Conservation (phyloP, 1,140 invertebrate species). For the Hylyphantes graminicola region DNA sequence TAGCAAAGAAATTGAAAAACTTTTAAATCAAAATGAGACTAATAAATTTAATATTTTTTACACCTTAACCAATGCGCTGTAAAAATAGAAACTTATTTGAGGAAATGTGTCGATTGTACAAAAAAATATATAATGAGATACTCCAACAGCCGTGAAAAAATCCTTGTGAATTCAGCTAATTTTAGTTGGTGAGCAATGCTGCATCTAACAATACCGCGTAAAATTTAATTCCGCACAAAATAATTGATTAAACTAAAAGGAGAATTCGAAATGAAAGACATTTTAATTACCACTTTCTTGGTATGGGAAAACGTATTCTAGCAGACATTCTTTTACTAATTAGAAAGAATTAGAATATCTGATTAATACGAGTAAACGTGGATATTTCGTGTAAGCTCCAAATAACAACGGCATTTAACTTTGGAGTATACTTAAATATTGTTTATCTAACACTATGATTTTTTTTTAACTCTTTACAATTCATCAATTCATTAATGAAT, state of each 20-base stretch:
- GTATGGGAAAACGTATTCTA: neutral
- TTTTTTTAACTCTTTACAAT: no score
- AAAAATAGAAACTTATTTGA: neutral
- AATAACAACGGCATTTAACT: no score
- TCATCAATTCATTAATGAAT: no score
- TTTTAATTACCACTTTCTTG: slow-evolving; percentile 17
- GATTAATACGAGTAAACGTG: neutral
- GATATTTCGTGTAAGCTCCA: no score
- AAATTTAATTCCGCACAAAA: neutral
- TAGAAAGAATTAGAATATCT: neutral
- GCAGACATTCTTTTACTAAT: slow-evolving; percentile 10
- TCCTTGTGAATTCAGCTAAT: neutral
- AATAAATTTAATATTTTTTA: neutral
- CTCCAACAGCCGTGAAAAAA: neutral
- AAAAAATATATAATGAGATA: neutral
- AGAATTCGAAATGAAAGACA: neutral
- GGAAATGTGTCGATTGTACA: neutral
- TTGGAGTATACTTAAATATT: no score
- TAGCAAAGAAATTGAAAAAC: no score
- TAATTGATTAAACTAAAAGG: slow-evolving; percentile 1
- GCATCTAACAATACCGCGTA: neutral
- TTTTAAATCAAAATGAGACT: neutral
- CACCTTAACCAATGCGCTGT: neutral
- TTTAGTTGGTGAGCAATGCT: neutral
- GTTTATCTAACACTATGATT: no score